Evolutionary conservation across 1,140 invertebrate species (phyloP).

Genomic region (Drosophila mojavensis): DNA sequence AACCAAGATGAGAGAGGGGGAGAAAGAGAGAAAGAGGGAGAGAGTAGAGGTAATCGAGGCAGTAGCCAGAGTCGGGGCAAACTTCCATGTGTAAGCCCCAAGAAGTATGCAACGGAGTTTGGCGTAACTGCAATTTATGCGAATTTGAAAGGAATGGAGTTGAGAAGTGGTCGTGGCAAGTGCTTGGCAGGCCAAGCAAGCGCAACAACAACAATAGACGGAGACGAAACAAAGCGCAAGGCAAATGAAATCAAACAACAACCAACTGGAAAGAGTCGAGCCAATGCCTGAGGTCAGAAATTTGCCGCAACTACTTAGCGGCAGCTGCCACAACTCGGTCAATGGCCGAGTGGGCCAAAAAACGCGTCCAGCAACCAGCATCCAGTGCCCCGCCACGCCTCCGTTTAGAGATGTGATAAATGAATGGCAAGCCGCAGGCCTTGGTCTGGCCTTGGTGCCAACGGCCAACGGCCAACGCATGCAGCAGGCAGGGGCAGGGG

Average conservation of each 20-base stretch:
- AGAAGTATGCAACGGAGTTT: constrained; percentile 2
- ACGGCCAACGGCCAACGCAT: neutral
- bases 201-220: neutral
- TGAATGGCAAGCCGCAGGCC: constrained; percentile 34
- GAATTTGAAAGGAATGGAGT: neutral
- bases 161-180: neutral
- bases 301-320: constrained; percentile 77
- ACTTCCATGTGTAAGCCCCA: neutral
- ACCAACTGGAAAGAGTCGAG: constrained; percentile 38
- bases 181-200: neutral
- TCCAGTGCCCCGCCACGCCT: neutral
- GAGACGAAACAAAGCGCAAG: constrained; percentile 10
- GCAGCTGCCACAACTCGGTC: constrained; percentile 54
- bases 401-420: constrained; percentile 27
- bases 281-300: constrained; percentile 39
- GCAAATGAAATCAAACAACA: constrained; percentile 54
- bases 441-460: constrained; percentile 19
- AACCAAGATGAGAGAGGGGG: too few relatives aligned
- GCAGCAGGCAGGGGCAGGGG: neutral
- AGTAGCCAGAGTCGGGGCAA: too few relatives aligned
- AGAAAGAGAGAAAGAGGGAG: too few relatives aligned
- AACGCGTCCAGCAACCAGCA: too few relatives aligned
- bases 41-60: too few relatives aligned
- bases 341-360: constrained; percentile 6
- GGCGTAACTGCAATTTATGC: neutral